phyloP scores from a whole-genome alignment of 2,888 invertebrate genomes.

The Eugnorisma glareosa region DNA sequence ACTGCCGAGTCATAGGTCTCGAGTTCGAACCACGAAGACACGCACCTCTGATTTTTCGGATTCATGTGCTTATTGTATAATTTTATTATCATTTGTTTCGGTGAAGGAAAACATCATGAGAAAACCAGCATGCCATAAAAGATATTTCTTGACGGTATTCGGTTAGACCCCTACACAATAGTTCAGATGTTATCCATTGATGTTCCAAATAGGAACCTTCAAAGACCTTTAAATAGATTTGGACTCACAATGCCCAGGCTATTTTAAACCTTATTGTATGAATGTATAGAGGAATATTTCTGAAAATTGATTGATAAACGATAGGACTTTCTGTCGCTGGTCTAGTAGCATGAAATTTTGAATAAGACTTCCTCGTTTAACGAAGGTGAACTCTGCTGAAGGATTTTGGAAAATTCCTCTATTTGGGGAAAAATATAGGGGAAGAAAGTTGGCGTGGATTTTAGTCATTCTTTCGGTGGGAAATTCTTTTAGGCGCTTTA shows the following conservation, averaged over 20 bases:
- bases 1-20: no score
- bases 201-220: slow-evolving; percentile 8
- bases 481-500: neutral
- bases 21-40: no score
- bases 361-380: neutral
- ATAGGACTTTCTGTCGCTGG: neutral
- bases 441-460: neutral
- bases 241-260: slow-evolving; percentile 1
- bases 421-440: fast-evolving
- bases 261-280: slow-evolving; percentile 1
- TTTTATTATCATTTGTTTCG: no score
- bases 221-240: neutral
- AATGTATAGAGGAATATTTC: neutral
- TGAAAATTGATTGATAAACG: neutral
- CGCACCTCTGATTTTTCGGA: no score
- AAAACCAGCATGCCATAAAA: no score
- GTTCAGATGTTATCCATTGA: slow-evolving; percentile 1
- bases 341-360: neutral
- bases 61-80: no score
- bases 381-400: neutral
- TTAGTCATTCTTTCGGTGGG: neutral
- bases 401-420: neutral
- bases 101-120: no score
- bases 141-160: no score
- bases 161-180: neutral